Evolutionary conservation across 2,888 invertebrate genomes (phyloP).

Genomic region (Hyalella azteca): DNA sequence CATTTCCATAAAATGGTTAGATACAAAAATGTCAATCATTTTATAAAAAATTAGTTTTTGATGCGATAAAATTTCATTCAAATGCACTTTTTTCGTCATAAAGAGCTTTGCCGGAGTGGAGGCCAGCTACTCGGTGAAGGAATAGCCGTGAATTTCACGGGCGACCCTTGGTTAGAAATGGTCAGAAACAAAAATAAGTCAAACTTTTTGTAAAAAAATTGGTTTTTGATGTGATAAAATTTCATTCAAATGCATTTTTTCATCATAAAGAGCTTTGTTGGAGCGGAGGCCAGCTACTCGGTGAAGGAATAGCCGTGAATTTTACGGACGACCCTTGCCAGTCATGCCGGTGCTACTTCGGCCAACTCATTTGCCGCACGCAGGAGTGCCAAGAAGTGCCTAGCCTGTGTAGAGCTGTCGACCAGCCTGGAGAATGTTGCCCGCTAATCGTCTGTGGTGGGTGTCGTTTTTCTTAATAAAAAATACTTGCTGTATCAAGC

Average conservation of each 20-base stretch:
- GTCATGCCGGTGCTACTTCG: slow-evolving; percentile 38
- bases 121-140: slow-evolving; percentile 36
- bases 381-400: slow-evolving; percentile 39
- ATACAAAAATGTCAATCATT: too few species aligned
- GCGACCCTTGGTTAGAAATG: slow-evolving; percentile 40
- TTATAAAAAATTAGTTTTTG: not conserved
- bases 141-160: not conserved
- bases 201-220: not conserved
- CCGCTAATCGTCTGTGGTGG: slow-evolving; percentile 39
- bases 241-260: not conserved
- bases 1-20: too few species aligned
- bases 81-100: not conserved
- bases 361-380: slow-evolving; percentile 39
- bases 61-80: not conserved
- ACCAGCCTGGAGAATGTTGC: slow-evolving; percentile 41
- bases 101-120: slow-evolving; percentile 23
- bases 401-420: not conserved
- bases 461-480: not conserved
- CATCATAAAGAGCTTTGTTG: slow-evolving; percentile 20
- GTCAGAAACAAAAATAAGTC: too few species aligned
- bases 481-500: too few species aligned
- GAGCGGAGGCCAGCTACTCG: slow-evolving; percentile 23
- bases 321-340: slow-evolving; percentile 35
- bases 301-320: slow-evolving; percentile 17
- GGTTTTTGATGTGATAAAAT: not conserved